phyloP scores from a whole-genome alignment of 2,888 invertebrate species.

The Nematopogon swammerdamellus region DNA sequence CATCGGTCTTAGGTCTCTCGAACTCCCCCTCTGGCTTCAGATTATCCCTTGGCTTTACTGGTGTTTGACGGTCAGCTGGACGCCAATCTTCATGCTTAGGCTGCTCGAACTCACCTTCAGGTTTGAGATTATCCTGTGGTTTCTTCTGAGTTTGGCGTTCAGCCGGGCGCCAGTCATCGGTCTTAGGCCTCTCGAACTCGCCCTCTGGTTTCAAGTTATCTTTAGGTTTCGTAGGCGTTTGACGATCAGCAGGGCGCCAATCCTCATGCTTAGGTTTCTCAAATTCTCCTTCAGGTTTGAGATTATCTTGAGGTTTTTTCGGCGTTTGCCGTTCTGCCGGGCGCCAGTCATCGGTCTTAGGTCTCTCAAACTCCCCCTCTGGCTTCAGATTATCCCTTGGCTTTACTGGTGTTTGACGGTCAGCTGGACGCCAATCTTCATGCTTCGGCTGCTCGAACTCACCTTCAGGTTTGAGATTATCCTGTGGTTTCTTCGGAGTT shows the following conservation, averaged over 20 bases:
- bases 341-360: conserved; percentile 30
- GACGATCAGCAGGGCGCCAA: conserved; percentile 35
- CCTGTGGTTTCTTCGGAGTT: conserved; percentile 26
- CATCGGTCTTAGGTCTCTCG: conserved; percentile 27
- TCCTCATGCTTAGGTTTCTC: conserved; percentile 28
- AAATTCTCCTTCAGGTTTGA: conserved; percentile 55
- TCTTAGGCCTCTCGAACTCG: conserved; percentile 40
- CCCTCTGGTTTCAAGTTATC: conserved; percentile 52
- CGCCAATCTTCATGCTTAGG: conserved; percentile 35
- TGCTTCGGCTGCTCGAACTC: conserved; percentile 39
- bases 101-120: conserved; percentile 49
- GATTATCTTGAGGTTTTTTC: conserved; percentile 50
- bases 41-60: conserved; percentile 43
- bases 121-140: conserved; percentile 42
- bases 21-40: conserved; percentile 53
- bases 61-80: conserved; percentile 39
- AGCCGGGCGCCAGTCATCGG: conserved; percentile 33
- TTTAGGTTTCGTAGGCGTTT: conserved; percentile 26
- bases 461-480: conserved; percentile 53
- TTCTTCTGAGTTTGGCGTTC: conserved; percentile 32
- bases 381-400: conserved; percentile 48
- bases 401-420: conserved; percentile 25
- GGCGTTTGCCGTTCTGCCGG: conserved; percentile 47
- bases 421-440: conserved; percentile 30
- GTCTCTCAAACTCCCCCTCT: conserved; percentile 56